Evolutionary conservation across 2,888 invertebrate genomes (phyloP), one percentile per base, ranked within the genome.

Genomic region (Tuta absoluta): DNA sequence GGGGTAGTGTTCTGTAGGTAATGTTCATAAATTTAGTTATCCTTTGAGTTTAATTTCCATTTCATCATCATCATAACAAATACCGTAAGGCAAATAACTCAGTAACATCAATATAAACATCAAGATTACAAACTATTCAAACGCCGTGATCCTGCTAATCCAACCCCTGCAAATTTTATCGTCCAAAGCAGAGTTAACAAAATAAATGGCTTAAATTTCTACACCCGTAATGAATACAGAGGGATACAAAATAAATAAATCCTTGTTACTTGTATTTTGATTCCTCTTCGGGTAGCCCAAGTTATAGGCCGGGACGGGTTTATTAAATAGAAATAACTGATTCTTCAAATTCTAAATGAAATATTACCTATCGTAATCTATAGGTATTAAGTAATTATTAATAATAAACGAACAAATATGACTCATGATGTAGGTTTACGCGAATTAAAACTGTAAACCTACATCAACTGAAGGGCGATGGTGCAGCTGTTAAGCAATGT

Each of bases 131-230:
- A 82, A 85, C 81, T 83, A 81, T 75, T 76, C 75, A 70, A 71
- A 75, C 69, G 71, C 75, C 74, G 72, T 72, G 78, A 83, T 82
- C 82, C 81, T 80, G 78, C 77, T 80, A 75, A 78, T 76, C 73
- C 79, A 74, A 78, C 82, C 87, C 86, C 80, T 75, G 74, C 81
- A 75, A 78, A 84, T 76, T 90, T 88, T 89, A 90, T 89, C 83
- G 82, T 81, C 85, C 86, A 82, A 82, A 78, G 84, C 86, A 82
- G 81, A 87, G 87, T 86, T 91, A 91, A 91, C 91, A 89, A 89
- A 91, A 91, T 91, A 90, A 91, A 91, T 91, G 89, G 89, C 88
- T 90, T 85, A 91, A 91, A 91, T 90, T 89, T 91, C 91, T 91
- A 89, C 91, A 91, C 91, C 89, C 83, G 84, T 89, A 90, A 91